Evolutionary conservation across 2,797 vertebrate species (phyloP).

Genomic region (Sus cebifrons): DNA sequence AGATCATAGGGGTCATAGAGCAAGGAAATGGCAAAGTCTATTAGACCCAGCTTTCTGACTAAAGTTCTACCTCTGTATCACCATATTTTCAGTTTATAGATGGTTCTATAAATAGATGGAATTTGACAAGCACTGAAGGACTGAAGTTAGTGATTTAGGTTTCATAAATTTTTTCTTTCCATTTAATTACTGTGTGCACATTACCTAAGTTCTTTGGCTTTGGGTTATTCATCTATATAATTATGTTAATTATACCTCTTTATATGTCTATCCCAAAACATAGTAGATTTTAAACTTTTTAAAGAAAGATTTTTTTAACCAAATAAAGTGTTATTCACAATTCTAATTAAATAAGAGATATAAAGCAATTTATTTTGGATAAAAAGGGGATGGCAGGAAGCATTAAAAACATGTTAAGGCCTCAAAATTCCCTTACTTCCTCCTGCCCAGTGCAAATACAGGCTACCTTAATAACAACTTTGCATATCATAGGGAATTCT

Average conservation of each 20-base stretch:
- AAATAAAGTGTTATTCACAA: conserved; percentile 10
- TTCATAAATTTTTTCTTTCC: neutral
- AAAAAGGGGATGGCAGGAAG: neutral
- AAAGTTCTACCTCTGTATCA: neutral
- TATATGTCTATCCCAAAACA: neutral
- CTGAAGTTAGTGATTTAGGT: neutral
- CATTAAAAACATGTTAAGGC: neutral
- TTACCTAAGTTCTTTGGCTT: neutral
- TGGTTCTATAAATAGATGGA: neutral
- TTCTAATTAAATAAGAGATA: neutral
- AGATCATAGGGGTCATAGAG: neutral
- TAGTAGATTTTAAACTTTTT: neutral
- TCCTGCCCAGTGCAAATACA: neutral
- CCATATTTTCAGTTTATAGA: neutral
- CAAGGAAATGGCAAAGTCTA: neutral
- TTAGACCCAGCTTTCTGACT: neutral
- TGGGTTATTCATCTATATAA: neutral
- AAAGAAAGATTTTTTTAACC: neutral
- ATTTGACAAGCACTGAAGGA: neutral
- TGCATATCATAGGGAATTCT: neutral
- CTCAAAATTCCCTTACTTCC: neutral
- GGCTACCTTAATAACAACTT: neutral
- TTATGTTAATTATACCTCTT: neutral
- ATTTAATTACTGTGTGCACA: neutral
- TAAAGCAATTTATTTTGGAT: neutral